A percentile compares a stretch with the other conserved stretches of the same genome.
phyloP scores from a whole-genome alignment of 2,888 invertebrate genomes.

The Melipona bicolor region DNA sequence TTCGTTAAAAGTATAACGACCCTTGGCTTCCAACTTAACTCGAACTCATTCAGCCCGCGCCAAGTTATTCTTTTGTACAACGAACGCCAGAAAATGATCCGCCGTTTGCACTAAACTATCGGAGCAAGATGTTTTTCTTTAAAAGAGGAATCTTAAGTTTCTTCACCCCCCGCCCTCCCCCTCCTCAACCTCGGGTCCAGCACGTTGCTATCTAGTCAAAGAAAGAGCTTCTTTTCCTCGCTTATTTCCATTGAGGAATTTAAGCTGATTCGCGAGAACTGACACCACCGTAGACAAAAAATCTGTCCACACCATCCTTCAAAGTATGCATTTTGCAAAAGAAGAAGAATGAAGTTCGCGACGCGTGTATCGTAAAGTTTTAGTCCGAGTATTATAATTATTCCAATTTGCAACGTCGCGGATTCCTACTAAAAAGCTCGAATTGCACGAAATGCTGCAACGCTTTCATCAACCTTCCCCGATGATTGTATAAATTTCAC shows the following conservation, averaged over 20 bases:
- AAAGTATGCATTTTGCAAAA: not conserved
- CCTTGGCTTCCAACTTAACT: conserved; percentile 13
- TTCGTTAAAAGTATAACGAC: conserved; percentile 47
- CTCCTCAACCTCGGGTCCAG: too few species aligned
- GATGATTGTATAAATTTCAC: too few species aligned
- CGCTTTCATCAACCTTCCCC: too few species aligned
- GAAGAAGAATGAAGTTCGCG: not conserved
- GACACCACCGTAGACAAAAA: not conserved
- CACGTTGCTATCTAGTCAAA: not conserved
- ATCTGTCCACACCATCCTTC: not conserved
- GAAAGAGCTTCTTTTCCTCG: not conserved
- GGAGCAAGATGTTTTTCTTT: conserved; percentile 11
- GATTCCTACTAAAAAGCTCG: not conserved
- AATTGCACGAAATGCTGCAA: not conserved
- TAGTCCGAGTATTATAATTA: not conserved
- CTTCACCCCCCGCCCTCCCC: too few species aligned
- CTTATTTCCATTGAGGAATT: not conserved
- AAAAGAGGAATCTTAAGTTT: not conserved
- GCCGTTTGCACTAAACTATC: conserved; percentile 10
- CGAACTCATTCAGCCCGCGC: conserved; percentile 13
- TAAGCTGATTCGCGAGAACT: not conserved
- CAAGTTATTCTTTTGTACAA: conserved; percentile 33
- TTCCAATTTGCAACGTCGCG: not conserved
- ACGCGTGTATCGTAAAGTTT: not conserved
- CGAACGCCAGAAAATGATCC: conserved; percentile 17